Conservation (phyloP, 2,888 invertebrate species). For the Cheilosia scutellata region DNA sequence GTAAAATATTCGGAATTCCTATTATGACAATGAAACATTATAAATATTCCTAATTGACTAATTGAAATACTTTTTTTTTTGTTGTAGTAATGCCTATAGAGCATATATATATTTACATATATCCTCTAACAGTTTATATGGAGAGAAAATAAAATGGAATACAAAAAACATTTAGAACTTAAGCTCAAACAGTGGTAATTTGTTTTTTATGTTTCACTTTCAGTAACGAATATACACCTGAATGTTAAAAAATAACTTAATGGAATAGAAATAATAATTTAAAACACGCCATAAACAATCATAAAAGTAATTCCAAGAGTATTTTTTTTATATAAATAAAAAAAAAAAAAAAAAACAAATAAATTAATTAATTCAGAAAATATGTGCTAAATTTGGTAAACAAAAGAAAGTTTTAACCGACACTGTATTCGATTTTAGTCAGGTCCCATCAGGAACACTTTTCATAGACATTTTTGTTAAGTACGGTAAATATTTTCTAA, state of each 20-base stretch:
- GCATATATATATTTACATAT: slow-evolving; percentile 34
- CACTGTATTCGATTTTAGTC: neutral
- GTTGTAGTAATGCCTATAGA: no score
- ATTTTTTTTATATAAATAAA: slow-evolving; percentile 33
- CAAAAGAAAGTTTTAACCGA: neutral
- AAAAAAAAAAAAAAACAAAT: slow-evolving; percentile 11
- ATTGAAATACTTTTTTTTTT: slow-evolving; percentile 59
- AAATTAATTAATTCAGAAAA: slow-evolving; percentile 1
- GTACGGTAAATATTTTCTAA: no score
- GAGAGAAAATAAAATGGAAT: neutral
- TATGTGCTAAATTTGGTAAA: slow-evolving; percentile 17
- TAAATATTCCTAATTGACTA: slow-evolving; percentile 30
- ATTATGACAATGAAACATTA: slow-evolving; percentile 36
- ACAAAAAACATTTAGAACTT: slow-evolving; percentile 10
- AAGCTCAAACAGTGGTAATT: slow-evolving; percentile 12
- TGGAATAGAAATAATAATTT: slow-evolving; percentile 32
- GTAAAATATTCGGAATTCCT: slow-evolving; percentile 21
- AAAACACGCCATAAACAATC: slow-evolving; percentile 59
- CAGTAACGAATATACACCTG: slow-evolving; percentile 46
- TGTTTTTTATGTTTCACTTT: slow-evolving; percentile 34
- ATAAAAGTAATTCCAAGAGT: slow-evolving; percentile 37
- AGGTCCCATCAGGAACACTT: no score
- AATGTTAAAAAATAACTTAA: slow-evolving; percentile 25
- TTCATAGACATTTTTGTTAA: no score
- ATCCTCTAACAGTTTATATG: slow-evolving; percentile 41